These are phyloP conservation scores for Chloroceryle aenea DNA, from an alignment of 2,113 vertebrate species.

Conservation along the genomic window DNA sequence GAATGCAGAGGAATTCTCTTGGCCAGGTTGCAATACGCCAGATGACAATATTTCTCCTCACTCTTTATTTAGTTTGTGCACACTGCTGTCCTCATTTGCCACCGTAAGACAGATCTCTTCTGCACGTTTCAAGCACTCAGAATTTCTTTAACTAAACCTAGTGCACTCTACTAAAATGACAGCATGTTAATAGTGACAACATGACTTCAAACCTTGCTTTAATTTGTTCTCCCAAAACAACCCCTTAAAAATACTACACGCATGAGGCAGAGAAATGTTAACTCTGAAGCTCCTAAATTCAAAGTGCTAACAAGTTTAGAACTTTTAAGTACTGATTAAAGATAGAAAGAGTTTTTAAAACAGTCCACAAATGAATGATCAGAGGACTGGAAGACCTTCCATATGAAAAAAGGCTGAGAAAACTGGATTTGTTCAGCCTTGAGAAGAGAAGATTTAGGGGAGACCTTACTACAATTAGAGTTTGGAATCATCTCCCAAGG, in stretches of 20 bases:
- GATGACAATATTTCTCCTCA: neutral
- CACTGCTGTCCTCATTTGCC: neutral
- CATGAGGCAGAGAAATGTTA: neutral
- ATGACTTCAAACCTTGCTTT: neutral
- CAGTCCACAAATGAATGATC: neutral
- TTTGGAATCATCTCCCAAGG: too few relatives aligned
- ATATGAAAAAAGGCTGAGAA: too few relatives aligned
- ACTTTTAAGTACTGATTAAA: neutral
- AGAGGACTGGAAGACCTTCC: too few relatives aligned
- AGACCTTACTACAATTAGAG: too few relatives aligned
- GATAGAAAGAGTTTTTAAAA: neutral
- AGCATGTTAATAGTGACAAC: neutral
- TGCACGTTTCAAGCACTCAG: neutral
- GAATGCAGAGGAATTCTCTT: neutral
- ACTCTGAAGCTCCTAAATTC: neutral
- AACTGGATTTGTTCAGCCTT: too few relatives aligned
- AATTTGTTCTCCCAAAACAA: neutral
- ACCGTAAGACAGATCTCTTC: neutral
- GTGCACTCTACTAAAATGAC: neutral
- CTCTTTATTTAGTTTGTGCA: neutral
- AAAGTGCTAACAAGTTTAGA: neutral
- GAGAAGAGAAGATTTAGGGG: too few relatives aligned
- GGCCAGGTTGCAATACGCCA: neutral
- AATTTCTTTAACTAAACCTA: constrained; percentile 4
- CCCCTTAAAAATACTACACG: neutral